Percentiles rank a stretch among this genome's conserved stretches.
Conservation (phyloP, 2,113 vertebrate genomes). For the Periophthalmus modestus region DNA sequence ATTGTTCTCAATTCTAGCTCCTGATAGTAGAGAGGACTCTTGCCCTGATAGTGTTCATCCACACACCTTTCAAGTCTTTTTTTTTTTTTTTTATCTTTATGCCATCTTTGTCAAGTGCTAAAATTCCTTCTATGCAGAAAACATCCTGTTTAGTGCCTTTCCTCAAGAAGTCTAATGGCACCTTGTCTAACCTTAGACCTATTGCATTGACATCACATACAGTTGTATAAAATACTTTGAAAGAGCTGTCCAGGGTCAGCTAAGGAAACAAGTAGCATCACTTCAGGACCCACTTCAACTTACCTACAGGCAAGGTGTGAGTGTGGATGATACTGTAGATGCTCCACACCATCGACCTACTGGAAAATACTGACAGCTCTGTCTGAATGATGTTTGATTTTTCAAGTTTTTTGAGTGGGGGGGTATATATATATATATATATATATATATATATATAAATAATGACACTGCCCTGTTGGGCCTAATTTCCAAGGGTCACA, state of each 20-base stretch:
- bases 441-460: too few species aligned
- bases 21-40: neutral
- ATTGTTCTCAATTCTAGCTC: neutral
- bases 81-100: too few species aligned
- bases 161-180: neutral
- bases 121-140: neutral
- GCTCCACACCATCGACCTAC: neutral
- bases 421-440: too few species aligned
- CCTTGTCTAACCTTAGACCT: neutral
- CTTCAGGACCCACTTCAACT: neutral
- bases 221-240: neutral
- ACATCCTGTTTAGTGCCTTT: neutral
- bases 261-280: neutral
- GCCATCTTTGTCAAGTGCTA: neutral
- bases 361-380: neutral
- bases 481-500: too few species aligned
- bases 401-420: too few species aligned
- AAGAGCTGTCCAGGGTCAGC: neutral
- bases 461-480: too few species aligned
- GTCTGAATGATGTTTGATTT: too few species aligned
- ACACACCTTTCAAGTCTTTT: too few species aligned
- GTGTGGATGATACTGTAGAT: neutral
- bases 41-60: neutral
- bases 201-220: neutral
- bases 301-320: neutral